Evolutionary conservation across 1,140 invertebrate species (phyloP).

Genomic region (Drosophila aff.): DNA sequence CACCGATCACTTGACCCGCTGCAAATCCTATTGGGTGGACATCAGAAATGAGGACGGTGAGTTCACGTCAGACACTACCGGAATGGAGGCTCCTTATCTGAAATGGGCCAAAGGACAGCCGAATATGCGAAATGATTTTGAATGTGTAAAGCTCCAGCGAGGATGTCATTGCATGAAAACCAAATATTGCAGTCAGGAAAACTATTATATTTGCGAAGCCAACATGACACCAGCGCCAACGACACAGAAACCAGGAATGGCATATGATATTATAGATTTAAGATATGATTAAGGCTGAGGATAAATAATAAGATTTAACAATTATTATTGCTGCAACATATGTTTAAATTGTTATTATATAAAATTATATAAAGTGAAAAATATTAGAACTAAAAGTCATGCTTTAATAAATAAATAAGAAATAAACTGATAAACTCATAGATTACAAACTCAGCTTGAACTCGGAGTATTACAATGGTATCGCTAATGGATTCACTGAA

Average conservation of each 20-base stretch:
- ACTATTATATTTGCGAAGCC: constrained; percentile 10
- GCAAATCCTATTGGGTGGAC: constrained; percentile 2
- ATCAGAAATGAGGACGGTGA: neutral
- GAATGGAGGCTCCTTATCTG: neutral
- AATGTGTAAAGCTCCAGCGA: neutral
- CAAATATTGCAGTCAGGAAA: neutral
- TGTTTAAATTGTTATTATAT: too few species aligned
- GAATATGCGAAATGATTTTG: too few species aligned
- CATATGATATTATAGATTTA: constrained; percentile 6
- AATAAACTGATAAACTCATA: neutral
- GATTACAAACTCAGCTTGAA: neutral
- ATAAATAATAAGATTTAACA: neutral
- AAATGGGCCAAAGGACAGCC: neutral
- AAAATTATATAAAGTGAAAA: too few species aligned
- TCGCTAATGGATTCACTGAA: constrained; percentile 28
- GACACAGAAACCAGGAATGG: neutral
- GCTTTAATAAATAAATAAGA: too few species aligned
- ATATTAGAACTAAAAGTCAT: too few species aligned
- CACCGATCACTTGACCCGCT: neutral
- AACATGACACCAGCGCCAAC: neutral
- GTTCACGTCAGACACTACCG: neutral
- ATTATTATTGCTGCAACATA: too few species aligned
- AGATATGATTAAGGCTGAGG: neutral
- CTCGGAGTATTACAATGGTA: constrained; percentile 1
- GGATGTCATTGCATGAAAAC: neutral